Evolutionary conservation across 1,140 invertebrate genomes (phyloP), one percentile per base, ranked within the genome.

Genomic region (Micrasema longulum): DNA sequence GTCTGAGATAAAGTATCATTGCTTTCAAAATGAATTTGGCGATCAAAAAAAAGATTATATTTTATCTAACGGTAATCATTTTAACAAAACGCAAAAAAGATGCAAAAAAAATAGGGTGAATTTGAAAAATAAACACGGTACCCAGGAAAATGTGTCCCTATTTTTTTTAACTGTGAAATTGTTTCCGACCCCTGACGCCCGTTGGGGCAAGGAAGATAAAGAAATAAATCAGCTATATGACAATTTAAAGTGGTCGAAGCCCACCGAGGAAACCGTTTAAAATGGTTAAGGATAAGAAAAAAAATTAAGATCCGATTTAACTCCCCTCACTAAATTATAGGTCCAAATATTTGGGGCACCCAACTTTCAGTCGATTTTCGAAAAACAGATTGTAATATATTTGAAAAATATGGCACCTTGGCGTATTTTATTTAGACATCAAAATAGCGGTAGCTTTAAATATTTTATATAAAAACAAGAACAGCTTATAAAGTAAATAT

Each of bases 191-290:
- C 22, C 63, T 53, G 63, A 23, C 10, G 62, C 48, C 20, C 18
- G 38, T 63, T n/a, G 50, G 47, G 70, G 66, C 45, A 53, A 80
- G 79, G 81, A 80, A 83, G 82, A 83, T 80, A 84, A 80, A 83
- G 82, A 85, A 84, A 85, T 85, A 85, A 85, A 85, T 85, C 84
- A 85, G 81, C 79, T 80, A 81, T 83, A 85, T 85, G 84, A 85
- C 84, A 85, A 84, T 85, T 85, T 85, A 85, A 85, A 85, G 84
- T 85, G 84, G 84, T 84, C 83, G 52, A 60, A 83, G 83, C 83
- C 84, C 82, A 84, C 82, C 83, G 82, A 83, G 82, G 84, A 82
- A 84, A 82, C 84, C 84, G 83, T 84, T 84, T 85, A 84, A 84
- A 85, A 83, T 84, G 83, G 80, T 82, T 82, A 81, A 82, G 82